Conservation (phyloP, 2,888 invertebrate species). For the Ophion slaviceki region DNA sequence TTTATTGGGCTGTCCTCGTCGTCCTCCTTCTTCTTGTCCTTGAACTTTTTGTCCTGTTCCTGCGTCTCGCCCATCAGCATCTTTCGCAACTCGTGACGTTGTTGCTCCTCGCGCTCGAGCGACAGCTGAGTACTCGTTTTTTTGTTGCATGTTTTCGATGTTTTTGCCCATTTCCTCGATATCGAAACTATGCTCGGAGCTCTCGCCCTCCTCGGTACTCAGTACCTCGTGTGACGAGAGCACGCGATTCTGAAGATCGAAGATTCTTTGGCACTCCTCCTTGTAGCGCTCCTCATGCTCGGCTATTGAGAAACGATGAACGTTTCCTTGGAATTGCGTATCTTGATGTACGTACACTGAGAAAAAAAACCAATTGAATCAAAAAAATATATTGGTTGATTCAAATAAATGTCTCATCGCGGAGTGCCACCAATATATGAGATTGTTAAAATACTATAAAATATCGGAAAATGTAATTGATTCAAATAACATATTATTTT, state of each 20-base stretch:
- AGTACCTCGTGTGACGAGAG: slow-evolving; percentile 95
- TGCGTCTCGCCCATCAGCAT: slow-evolving; percentile 92
- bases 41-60: slow-evolving; percentile 89
- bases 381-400: too few relatives aligned
- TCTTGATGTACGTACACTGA: too few relatives aligned
- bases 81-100: slow-evolving; percentile 95
- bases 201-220: slow-evolving; percentile 98
- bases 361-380: too few relatives aligned
- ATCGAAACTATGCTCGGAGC: slow-evolving; percentile 96
- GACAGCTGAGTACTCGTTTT: slow-evolving; percentile 97
- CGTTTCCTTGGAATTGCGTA: too few relatives aligned
- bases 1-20: slow-evolving; percentile 84
- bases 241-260: slow-evolving; percentile 98
- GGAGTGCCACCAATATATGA: too few relatives aligned
- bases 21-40: slow-evolving; percentile 86
- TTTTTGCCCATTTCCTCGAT: slow-evolving; percentile 99
- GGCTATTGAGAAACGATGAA: slow-evolving; percentile 96
- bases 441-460: too few relatives aligned
- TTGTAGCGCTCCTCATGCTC: slow-evolving; percentile 99
- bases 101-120: slow-evolving; percentile 97
- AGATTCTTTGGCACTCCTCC: slow-evolving; percentile 99
- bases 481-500: too few relatives aligned
- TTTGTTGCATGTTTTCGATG: slow-evolving; percentile 98
- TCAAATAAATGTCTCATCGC: too few relatives aligned
- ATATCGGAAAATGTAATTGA: too few relatives aligned